Conservation (phyloP, 2,888 invertebrate species). For the Coelogynopora nodosa region DNA sequence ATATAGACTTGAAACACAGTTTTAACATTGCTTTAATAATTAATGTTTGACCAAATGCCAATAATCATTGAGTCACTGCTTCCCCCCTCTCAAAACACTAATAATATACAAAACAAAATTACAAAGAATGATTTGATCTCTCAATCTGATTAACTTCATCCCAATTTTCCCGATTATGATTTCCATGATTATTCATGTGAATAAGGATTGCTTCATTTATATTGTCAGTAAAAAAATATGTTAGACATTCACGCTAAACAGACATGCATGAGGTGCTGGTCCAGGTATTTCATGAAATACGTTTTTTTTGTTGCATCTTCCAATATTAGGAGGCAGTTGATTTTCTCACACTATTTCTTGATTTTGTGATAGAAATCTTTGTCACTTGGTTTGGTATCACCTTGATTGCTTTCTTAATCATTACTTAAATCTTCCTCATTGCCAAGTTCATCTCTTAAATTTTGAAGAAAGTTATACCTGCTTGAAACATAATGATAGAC, state of each 20-base stretch:
- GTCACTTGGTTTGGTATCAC: no score
- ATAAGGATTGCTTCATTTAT: neutral
- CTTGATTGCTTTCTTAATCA: no score
- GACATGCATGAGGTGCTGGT: neutral
- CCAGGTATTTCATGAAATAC: neutral
- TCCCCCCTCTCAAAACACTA: neutral
- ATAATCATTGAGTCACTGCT: neutral
- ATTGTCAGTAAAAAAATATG: neutral
- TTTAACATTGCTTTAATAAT: neutral
- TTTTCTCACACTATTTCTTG: no score
- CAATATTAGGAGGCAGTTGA: neutral
- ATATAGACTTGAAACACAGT: no score
- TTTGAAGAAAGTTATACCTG: no score
- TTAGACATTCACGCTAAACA: neutral
- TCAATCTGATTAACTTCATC: neutral
- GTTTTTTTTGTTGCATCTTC: neutral
- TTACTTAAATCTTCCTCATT: no score
- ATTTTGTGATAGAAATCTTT: no score
- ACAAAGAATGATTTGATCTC: neutral
- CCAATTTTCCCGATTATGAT: neutral
- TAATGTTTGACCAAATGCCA: neutral
- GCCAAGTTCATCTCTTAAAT: no score
- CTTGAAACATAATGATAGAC: no score
- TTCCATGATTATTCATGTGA: neutral
- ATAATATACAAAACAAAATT: neutral